Evolutionary conservation across 2,113 vertebrate genomes (phyloP).

Genomic region (Tenebrosternarchus preto): DNA sequence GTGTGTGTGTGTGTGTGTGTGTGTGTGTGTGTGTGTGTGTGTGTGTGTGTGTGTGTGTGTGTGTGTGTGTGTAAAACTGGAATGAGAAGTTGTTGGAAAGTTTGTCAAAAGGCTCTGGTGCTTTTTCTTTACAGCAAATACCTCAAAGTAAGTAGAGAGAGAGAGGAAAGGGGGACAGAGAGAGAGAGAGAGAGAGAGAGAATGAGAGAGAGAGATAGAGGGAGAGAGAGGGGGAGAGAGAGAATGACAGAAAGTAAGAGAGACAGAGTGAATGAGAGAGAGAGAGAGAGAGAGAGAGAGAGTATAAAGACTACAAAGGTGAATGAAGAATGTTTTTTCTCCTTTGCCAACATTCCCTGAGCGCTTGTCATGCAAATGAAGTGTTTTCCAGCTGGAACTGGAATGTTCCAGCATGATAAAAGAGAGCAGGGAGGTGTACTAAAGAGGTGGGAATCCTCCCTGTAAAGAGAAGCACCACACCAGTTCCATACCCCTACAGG

Average conservation of each 20-base stretch:
- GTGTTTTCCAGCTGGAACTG: constrained; percentile 25
- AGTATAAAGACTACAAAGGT: constrained; percentile 2
- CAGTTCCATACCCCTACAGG: no score
- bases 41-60: constrained; percentile 4
- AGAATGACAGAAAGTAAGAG: background rate
- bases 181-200: background rate
- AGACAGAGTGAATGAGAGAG: background rate
- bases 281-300: background rate
- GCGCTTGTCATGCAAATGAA: constrained; percentile 38
- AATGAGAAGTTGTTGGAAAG: background rate
- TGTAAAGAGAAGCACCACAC: no score
- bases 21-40: background rate
- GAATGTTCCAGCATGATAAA: constrained; percentile 20
- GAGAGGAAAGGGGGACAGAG: background rate
- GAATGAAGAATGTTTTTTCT: constrained; percentile 36
- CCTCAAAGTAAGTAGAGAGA: constrained; percentile 23
- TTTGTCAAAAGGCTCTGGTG: constrained; percentile 23
- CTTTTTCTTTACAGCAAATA: constrained; percentile 23
- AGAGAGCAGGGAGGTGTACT: constrained; percentile 1
- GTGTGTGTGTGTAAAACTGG: constrained; percentile 12
- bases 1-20: constrained; percentile 29
- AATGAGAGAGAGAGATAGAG: background rate
- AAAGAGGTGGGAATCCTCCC: background rate
- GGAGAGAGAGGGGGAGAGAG: constrained; percentile 7
- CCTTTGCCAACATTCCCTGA: constrained; percentile 41